These are phyloP conservation scores for Parthenolecanium corni DNA, from an alignment of 2,888 invertebrate species.

Conservation along the genomic window DNA sequence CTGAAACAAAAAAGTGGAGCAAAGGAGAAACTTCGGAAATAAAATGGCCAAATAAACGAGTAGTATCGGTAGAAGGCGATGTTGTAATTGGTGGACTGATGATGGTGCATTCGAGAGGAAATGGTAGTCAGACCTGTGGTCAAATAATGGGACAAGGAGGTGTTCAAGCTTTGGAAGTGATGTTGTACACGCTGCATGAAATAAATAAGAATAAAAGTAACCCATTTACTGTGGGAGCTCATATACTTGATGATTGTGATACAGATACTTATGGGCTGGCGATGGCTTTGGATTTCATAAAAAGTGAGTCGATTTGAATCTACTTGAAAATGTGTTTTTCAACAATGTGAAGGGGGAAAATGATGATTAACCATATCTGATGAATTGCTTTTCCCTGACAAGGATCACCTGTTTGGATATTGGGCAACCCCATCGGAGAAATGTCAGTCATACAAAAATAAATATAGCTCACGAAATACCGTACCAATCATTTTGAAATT, in stretches of 20 bases:
- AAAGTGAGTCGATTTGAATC: constrained; percentile 54
- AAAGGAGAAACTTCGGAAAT: not conserved
- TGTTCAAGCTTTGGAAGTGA: constrained; percentile 76
- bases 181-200: constrained; percentile 79
- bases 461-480: too few species aligned
- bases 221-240: constrained; percentile 68
- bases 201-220: constrained; percentile 54
- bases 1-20: not conserved
- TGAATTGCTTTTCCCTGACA: too few species aligned
- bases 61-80: constrained; percentile 78
- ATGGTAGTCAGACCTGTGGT: constrained; percentile 68
- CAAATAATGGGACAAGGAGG: constrained; percentile 90
- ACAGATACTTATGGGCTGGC: constrained; percentile 90
- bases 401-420: too few species aligned
- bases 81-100: constrained; percentile 80
- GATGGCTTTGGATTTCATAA: constrained; percentile 92
- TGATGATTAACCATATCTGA: too few species aligned
- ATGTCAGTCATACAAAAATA: too few species aligned
- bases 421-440: too few species aligned
- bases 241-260: constrained; percentile 88
- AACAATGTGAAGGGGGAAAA: too few species aligned
- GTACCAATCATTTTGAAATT: too few species aligned
- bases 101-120: constrained; percentile 90
- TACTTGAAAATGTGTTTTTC: constrained; percentile 1
- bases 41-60: constrained; percentile 70